A percentile compares a stretch with the other conserved stretches of the same genome.
Conservation (phyloP, 2,113 vertebrate species). For the Lagenorhynchus albirostris region DNA sequence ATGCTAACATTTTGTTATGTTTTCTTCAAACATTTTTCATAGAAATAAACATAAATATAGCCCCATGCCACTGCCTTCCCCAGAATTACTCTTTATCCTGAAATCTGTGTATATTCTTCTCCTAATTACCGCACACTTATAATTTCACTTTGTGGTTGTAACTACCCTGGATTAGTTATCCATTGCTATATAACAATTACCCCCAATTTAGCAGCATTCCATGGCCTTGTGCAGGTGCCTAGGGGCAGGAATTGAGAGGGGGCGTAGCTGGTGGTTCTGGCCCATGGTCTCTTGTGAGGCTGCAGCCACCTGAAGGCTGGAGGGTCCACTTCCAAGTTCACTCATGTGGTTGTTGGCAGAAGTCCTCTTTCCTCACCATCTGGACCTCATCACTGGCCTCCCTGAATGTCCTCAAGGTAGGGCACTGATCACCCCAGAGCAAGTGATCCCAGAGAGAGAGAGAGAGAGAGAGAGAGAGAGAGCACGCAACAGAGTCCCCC, state of each 20-base stretch:
- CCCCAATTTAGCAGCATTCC: neutral
- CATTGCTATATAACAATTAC: neutral
- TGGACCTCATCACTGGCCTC: neutral
- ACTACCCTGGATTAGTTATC: neutral
- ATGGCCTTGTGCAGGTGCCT: fast-evolving
- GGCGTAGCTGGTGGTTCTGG: neutral
- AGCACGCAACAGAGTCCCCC: neutral
- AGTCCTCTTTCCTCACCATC: fast-evolving
- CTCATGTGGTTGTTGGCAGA: neutral
- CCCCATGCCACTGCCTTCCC: neutral
- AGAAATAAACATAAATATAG: neutral
- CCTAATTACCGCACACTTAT: fast-evolving
- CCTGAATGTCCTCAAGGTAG: neutral
- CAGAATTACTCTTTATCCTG: neutral
- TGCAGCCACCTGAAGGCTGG: neutral
- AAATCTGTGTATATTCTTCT: neutral
- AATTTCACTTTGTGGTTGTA: fast-evolving
- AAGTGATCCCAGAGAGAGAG: neutral
- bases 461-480: neutral
- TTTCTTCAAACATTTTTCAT: neutral
- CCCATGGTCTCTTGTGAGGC: neutral
- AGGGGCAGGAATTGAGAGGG: too few species aligned
- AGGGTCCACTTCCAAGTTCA: neutral
- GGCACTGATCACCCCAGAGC: neutral
- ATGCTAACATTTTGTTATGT: neutral